Evolutionary conservation across 2,888 invertebrate species (phyloP).

Genomic region (Onthophagus sagittarius): DNA sequence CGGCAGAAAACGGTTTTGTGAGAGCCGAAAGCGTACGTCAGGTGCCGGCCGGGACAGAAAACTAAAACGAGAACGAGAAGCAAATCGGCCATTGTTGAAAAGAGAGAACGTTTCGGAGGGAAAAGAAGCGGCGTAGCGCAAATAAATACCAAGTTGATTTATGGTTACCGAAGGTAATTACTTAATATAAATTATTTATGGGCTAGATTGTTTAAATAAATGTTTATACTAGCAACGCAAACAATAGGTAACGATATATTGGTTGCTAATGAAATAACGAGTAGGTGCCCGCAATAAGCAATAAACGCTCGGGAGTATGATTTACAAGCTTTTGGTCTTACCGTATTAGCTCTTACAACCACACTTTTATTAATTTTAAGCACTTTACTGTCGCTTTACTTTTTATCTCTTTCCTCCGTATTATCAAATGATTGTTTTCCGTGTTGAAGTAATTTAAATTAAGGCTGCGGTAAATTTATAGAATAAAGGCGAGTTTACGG

Average conservation of each 20-base stretch:
- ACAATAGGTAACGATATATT: conserved; percentile 9
- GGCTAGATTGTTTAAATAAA: conserved; percentile 15
- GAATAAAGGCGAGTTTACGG: conserved; percentile 25
- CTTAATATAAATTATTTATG: conserved; percentile 14
- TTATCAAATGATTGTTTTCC: conserved; percentile 11
- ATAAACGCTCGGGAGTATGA: conserved; percentile 8
- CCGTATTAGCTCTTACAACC: not conserved
- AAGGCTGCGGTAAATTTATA: conserved; percentile 19
- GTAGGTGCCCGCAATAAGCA: conserved; percentile 10
- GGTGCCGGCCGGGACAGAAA: conserved; percentile 10
- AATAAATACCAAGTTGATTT: conserved; percentile 13
- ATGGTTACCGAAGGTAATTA: conserved; percentile 15
- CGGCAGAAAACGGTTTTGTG: conserved; percentile 18
- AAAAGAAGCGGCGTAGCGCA: not conserved
- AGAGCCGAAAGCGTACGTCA: conserved; percentile 7
- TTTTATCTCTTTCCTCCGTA: not conserved
- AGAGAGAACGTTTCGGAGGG: conserved; percentile 3
- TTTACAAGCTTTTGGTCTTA: not conserved
- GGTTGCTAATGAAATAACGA: conserved; percentile 10
- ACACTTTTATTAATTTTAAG: not conserved
- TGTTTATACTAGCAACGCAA: conserved; percentile 6
- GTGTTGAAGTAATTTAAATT: conserved; percentile 15
- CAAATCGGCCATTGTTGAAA: not conserved
- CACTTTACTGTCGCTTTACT: conserved; percentile 2
- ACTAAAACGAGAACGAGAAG: not conserved